A percentile compares a stretch with the other conserved stretches of the same genome.
These are phyloP conservation scores for Coptodon rendalli DNA, from an alignment of 2,113 vertebrate species.

Conservation along the genomic window DNA sequence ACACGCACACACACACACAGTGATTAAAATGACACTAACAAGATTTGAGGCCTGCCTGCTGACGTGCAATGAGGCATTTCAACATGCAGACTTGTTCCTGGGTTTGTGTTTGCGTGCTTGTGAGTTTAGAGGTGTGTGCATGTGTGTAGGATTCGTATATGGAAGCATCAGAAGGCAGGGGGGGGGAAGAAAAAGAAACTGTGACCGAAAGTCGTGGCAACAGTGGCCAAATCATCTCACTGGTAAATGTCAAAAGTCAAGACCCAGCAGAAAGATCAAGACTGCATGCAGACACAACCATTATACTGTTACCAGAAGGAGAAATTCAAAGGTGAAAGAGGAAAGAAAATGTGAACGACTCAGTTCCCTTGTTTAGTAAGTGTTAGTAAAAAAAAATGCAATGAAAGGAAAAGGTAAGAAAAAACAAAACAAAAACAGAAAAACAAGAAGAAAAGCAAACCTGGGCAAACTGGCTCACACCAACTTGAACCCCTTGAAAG, in stretches of 20 bases:
- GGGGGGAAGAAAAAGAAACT: not conserved
- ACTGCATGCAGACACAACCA: conserved; percentile 11
- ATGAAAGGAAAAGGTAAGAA: not conserved
- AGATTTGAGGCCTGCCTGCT: not conserved
- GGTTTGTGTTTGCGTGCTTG: not conserved
- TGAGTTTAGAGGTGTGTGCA: not conserved
- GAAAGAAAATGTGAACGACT: not conserved
- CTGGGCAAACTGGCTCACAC: conserved; percentile 73
- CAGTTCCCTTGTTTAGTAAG: not conserved
- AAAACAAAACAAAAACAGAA: not conserved
- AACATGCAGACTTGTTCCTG: not conserved
- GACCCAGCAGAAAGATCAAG: not conserved
- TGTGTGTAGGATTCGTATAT: not conserved
- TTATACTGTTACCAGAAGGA: not conserved
- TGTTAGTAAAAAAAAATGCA: conserved; percentile 8
- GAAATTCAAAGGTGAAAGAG: not conserved
- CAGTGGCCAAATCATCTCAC: not conserved
- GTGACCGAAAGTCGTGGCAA: not conserved
- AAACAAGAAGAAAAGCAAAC: conserved; percentile 24
- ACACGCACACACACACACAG: not conserved
- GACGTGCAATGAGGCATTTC: not conserved
- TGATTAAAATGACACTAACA: not conserved
- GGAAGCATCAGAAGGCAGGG: not conserved
- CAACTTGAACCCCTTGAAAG: conserved; percentile 47
- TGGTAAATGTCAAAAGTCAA: not conserved